Percentiles rank a stretch among this genome's conserved stretches.
Conservation (phyloP, 2,888 invertebrate species). For the Hydroisotoma schaefferi region DNA sequence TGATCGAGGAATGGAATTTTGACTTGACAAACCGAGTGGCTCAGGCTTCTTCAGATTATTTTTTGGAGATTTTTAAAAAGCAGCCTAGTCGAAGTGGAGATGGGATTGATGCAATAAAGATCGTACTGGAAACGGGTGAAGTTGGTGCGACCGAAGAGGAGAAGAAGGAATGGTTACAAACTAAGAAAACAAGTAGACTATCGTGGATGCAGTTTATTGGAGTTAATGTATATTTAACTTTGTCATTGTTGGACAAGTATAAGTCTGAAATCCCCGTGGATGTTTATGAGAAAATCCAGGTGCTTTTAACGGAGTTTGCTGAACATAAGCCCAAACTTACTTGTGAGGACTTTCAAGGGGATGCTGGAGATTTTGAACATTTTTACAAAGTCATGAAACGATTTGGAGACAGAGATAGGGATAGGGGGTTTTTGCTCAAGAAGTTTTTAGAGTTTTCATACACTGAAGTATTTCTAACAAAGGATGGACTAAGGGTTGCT, state of each 20-base stretch:
- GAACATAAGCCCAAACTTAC: conserved; percentile 33
- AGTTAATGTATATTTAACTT: conserved; percentile 28
- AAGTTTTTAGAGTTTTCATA: conserved; percentile 31
- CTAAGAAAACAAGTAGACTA: neutral
- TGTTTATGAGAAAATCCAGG: neutral
- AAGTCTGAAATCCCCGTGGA: neutral
- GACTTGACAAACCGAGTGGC: conserved; percentile 14
- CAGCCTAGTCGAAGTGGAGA: neutral
- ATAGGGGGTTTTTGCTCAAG: conserved; percentile 23
- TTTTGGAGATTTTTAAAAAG: conserved; percentile 4
- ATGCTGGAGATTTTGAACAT: conserved; percentile 26
- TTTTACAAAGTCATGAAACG: conserved; percentile 27
- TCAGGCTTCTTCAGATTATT: conserved; percentile 4
- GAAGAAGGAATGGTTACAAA: neutral
- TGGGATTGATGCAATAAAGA: neutral
- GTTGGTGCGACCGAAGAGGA: neutral
- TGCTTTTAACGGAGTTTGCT: neutral
- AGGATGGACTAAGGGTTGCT: conserved; percentile 20
- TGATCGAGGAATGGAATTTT: conserved; percentile 19
- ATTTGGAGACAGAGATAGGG: conserved; percentile 20
- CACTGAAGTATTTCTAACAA: conserved; percentile 21
- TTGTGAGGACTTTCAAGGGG: conserved; percentile 26
- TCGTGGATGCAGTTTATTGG: conserved; percentile 28
- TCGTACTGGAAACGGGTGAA: neutral
- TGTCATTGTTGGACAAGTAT: conserved; percentile 20